Evolutionary conservation across 2,797 vertebrate species (phyloP), one percentile per base, ranked within the genome.

Genomic region (Hoplostethus atlanticus): DNA sequence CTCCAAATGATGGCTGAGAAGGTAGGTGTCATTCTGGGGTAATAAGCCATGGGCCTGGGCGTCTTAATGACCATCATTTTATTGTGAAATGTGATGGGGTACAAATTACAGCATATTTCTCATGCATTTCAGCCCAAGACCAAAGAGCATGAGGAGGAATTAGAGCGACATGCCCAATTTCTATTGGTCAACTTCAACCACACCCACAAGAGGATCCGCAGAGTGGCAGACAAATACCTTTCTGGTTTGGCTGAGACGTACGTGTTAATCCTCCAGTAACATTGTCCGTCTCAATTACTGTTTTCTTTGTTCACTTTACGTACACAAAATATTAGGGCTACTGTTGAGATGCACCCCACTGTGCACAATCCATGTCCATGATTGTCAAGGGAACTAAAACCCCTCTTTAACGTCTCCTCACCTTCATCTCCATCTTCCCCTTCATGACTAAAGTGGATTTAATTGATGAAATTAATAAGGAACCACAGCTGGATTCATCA

Each of bases 1-100:
- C 95, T 99, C 52, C 95, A 96, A 81, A 97, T 99, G 95, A 99
- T 99, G 98, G 97, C 97, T 40, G 97, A 99, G 64, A 99, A 99
- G 94, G 98, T 99, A 90, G 55, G 86, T 17, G 16, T 21, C 28
- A 2, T 64, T 50, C 5, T 34, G 16, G 34, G 59, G 25, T 58
- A 58, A 31, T 9, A 58, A 31, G 42, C 12, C 42, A 15, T 15
- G 15, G 13, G 0, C 47, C 4, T 5, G n/a, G 11, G 40, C 40
- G 13, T 42, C 40, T 42, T 42, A 42, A 6, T 71, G 15, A 42
- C 34, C 0, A 3, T 28, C 25, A 25, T 25, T 6, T 60, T 0
- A 38, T 44, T 73, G 1, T 46, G 46, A 3, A 2, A 3, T 54
- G 4, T 17, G 5, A 40, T 1, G 40, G 3, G 34, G 15, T 71